Conservation (phyloP, 1,140 invertebrate genomes). For the Nephila pilipes region DNA sequence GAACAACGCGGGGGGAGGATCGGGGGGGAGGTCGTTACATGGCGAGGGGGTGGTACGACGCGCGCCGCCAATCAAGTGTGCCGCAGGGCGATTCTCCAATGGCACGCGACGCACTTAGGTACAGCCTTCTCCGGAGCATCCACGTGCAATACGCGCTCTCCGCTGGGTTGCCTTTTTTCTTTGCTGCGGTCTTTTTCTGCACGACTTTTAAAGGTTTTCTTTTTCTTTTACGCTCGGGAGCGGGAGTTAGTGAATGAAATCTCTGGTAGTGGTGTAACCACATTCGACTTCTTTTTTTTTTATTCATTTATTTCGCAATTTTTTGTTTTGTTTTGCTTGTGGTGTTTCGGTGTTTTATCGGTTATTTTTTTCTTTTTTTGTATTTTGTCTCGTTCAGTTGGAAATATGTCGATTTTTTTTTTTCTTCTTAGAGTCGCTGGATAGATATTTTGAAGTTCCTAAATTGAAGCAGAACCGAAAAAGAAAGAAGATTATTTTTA, state of each 20-base stretch:
- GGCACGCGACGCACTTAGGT: constrained; percentile 68
- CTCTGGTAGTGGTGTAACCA: not conserved
- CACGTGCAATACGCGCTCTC: constrained; percentile 26
- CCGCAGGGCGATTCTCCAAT: constrained; percentile 74
- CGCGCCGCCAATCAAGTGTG: constrained; percentile 76
- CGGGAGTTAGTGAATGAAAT: constrained; percentile 22
- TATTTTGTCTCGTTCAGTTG: too few relatives aligned
- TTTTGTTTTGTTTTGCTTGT: not conserved
- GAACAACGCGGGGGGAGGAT: not conserved
- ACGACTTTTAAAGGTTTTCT: not conserved
- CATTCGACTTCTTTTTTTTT: not conserved
- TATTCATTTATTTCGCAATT: not conserved
- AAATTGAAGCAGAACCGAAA: too few relatives aligned
- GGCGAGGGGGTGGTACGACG: constrained; percentile 64
- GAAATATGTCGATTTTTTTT: too few relatives aligned
- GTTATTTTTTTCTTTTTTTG: not conserved
- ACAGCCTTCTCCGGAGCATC: constrained; percentile 47
- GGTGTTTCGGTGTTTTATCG: not conserved
- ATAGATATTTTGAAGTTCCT: too few relatives aligned
- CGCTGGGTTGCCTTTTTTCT: not conserved
- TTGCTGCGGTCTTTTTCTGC: constrained; percentile 27
- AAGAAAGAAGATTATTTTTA: too few relatives aligned
- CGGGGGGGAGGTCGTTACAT: constrained; percentile 45
- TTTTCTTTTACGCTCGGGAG: not conserved
- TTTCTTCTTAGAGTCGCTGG: too few relatives aligned